Percentiles rank a stretch among this genome's conserved stretches.
phyloP scores from a whole-genome alignment of 2,113 vertebrate genomes.

The Mastomys coucha region DNA sequence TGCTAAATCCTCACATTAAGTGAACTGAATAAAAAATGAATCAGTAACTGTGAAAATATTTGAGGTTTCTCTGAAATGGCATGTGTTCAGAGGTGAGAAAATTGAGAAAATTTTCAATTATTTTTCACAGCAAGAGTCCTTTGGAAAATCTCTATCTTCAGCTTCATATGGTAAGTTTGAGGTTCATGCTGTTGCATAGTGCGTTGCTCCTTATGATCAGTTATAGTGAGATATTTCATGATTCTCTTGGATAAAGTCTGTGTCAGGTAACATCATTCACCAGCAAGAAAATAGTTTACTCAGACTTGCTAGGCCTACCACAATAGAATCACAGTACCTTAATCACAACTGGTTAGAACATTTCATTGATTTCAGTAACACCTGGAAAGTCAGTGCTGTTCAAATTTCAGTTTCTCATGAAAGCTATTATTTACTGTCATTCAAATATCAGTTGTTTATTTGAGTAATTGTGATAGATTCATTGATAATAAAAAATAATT shows the following conservation, averaged over 20 bases:
- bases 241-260: not conserved
- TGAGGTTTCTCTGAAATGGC: conserved; percentile 66
- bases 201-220: not conserved
- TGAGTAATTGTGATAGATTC: not conserved
- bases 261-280: not conserved
- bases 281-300: not conserved
- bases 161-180: conserved; percentile 50
- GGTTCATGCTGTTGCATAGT: conserved; percentile 12
- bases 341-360: not conserved
- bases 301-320: not conserved
- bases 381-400: not conserved
- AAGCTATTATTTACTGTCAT: not conserved
- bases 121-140: conserved; percentile 71
- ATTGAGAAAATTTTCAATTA: conserved; percentile 78
- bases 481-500: not conserved
- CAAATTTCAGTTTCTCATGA: not conserved
- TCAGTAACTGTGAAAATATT: conserved; percentile 73
- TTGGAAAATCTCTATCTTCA: conserved; percentile 65
- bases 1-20: conserved; percentile 67
- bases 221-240: not conserved
- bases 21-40: conserved; percentile 66
- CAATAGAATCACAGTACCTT: not conserved
- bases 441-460: not conserved
- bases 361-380: not conserved
- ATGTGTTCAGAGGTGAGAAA: conserved; percentile 67